phyloP scores from a whole-genome alignment of 2,113 vertebrate genomes.

The Hipposideros armiger region DNA sequence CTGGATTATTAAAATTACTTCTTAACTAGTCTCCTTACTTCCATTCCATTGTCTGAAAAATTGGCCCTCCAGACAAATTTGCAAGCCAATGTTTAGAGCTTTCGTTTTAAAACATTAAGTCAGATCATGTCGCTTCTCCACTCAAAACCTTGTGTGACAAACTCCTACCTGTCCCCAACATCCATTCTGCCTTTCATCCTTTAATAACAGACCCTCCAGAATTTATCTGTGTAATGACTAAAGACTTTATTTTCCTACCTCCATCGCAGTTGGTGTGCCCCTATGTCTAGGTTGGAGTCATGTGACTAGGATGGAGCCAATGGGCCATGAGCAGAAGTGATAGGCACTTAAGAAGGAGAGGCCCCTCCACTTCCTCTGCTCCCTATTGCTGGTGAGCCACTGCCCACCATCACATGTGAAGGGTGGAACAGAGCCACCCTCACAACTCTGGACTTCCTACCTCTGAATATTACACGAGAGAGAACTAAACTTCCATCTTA shows the following conservation, averaged over 20 bases:
- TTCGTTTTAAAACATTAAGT: not conserved
- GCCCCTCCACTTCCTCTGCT: not conserved
- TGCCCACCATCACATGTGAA: not conserved
- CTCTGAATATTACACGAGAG: not conserved
- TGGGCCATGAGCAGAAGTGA: not conserved
- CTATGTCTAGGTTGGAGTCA: not conserved
- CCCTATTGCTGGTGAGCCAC: not conserved
- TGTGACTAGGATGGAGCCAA: no score
- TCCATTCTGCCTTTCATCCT: not conserved
- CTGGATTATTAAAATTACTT: not conserved
- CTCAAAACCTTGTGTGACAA: not conserved
- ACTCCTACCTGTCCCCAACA: not conserved
- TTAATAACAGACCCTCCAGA: not conserved
- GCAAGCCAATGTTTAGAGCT: not conserved
- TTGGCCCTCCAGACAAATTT: not conserved
- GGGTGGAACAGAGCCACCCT: not conserved
- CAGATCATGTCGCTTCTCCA: not conserved
- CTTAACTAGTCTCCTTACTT: not conserved
- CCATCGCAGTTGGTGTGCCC: not conserved
- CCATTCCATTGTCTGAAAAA: no score
- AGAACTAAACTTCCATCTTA: not conserved
- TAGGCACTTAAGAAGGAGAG: not conserved
- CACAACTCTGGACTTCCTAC: not conserved
- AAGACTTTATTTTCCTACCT: not conserved
- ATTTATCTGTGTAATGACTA: not conserved